A percentile compares a stretch with the other conserved stretches of the same genome.
phyloP scores from a whole-genome alignment of 2,113 vertebrate species.

The Candoia aspera region DNA sequence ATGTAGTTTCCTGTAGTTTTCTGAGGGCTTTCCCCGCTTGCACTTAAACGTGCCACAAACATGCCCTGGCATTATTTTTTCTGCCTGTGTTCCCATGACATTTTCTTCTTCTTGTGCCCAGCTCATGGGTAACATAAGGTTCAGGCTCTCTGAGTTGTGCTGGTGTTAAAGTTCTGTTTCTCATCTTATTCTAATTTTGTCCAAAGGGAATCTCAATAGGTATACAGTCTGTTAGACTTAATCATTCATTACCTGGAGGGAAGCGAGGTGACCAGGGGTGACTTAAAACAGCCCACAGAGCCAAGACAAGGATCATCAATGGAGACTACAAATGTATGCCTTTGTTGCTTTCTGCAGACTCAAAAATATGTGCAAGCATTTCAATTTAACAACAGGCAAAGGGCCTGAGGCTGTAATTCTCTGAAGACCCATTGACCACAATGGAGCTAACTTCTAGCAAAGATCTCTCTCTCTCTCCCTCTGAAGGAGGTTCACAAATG shows the following conservation, averaged over 20 bases:
- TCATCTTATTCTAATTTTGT: no score
- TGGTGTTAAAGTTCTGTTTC: no score
- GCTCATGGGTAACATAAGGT: no score
- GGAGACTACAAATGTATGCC: background rate
- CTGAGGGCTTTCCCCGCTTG: no score
- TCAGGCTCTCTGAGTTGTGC: no score
- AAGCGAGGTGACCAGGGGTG: background rate
- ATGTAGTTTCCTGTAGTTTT: no score
- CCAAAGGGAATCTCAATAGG: background rate
- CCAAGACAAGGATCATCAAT: background rate
- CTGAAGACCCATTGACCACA: background rate
- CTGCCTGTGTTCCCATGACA: no score
- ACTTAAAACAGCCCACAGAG: background rate
- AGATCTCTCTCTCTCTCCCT: background rate
- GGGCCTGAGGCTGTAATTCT: background rate
- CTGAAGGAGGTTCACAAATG: background rate
- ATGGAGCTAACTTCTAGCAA: background rate
- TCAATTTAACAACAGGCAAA: background rate
- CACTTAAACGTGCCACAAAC: no score
- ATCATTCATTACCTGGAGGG: background rate
- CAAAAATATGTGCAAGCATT: background rate
- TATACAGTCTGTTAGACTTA: background rate
- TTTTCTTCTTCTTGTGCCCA: no score
- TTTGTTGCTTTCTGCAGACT: background rate
- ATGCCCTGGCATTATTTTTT: no score